Percentiles rank a stretch among this genome's conserved stretches.
phyloP scores from a whole-genome alignment of 1,140 invertebrate genomes.

The Drosophila murphyi region DNA sequence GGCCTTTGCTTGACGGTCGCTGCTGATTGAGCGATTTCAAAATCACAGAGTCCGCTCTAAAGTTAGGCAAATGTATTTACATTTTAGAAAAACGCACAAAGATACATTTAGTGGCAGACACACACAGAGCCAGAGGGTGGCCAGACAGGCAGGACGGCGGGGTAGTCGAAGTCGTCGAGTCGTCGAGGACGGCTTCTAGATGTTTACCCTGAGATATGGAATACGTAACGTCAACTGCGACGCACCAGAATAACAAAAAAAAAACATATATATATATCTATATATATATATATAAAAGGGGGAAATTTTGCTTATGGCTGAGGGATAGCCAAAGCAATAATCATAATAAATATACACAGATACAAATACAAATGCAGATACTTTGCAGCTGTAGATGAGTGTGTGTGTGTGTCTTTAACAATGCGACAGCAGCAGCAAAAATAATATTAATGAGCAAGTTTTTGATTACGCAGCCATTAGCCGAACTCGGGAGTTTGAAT shows the following conservation, averaged over 20 bases:
- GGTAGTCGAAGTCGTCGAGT: neutral
- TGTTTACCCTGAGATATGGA: conserved; percentile 68
- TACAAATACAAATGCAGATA: conserved; percentile 30
- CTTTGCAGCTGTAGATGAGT: conserved; percentile 26
- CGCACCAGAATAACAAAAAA: conserved; percentile 1
- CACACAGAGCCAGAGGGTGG: conserved; percentile 9
- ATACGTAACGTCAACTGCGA: conserved; percentile 36
- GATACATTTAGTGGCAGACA: conserved; percentile 47
- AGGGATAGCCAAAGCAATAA: conserved; percentile 69
- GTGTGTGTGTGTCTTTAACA: conserved; percentile 25
- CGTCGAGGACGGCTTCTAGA: conserved; percentile 44
- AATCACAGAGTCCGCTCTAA: conserved; percentile 65
- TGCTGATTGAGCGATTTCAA: conserved; percentile 68
- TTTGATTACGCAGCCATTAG: conserved; percentile 60
- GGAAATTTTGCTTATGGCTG: conserved; percentile 41
- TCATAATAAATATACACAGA: conserved; percentile 45
- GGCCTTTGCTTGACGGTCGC: conserved; percentile 19
- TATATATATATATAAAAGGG: conserved; percentile 42
- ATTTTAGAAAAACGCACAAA: conserved; percentile 61
- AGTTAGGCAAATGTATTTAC: conserved; percentile 79
- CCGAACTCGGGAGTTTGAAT: conserved; percentile 43
- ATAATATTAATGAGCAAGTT: conserved; percentile 62
- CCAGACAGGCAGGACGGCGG: neutral
- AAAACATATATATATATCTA: too few species aligned
- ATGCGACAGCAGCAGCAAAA: conserved; percentile 47